These are phyloP conservation scores for Leptatherina wallacei DNA, from an alignment of 2,797 vertebrate species.

Conservation along the genomic window DNA sequence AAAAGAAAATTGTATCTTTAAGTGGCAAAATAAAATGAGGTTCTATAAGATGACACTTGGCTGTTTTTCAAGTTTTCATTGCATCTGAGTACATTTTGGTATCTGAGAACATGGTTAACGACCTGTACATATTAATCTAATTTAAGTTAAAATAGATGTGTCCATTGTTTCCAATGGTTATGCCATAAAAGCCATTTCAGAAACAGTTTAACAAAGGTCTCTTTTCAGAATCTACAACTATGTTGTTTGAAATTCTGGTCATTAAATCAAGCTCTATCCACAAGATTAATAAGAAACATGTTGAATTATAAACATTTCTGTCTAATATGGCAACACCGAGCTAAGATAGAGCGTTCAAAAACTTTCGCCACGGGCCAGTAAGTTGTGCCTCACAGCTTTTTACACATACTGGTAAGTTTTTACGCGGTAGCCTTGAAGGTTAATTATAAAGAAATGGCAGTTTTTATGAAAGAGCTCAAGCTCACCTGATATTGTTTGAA, in stretches of 20 bases:
- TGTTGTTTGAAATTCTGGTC: no score
- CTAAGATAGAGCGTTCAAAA: neutral
- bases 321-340: neutral
- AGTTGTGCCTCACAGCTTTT: conserved; percentile 13
- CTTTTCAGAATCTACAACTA: neutral
- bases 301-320: neutral
- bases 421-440: neutral
- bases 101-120: neutral
- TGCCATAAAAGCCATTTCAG: neutral
- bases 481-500: conserved; percentile 86
- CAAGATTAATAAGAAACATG: neutral
- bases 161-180: neutral
- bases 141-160: neutral
- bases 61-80: neutral
- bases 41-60: neutral
- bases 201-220: neutral
- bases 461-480: neutral
- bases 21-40: neutral
- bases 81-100: neutral
- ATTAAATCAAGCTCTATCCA: neutral
- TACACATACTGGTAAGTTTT: conserved; percentile 29
- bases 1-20: neutral
- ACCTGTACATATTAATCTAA: neutral
- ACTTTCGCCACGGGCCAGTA: neutral
- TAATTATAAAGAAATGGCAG: neutral